Evolutionary conservation across 2,113 vertebrate genomes (phyloP).

Genomic region (Leptobrachium ailaonicum): DNA sequence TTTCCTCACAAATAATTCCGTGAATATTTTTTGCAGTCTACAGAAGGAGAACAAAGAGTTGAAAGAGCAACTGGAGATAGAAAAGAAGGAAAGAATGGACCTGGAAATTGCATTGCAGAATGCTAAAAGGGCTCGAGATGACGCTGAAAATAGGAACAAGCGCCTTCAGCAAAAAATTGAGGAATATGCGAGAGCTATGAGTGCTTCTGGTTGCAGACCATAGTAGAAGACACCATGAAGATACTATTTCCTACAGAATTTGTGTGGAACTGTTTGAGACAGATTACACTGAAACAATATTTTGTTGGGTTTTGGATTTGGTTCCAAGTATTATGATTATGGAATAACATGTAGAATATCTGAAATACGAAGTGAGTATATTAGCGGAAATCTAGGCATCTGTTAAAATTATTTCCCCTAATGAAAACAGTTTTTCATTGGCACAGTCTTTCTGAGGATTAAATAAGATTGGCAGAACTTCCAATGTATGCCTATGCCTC

Average conservation of each 20-base stretch:
- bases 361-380: too few relatives aligned
- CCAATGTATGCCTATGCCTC: too few relatives aligned
- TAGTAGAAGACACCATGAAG: slow-evolving; percentile 40
- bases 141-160: slow-evolving; percentile 73
- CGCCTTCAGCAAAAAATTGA: slow-evolving; percentile 76
- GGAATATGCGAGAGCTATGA: slow-evolving; percentile 55
- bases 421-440: too few relatives aligned
- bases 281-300: too few relatives aligned
- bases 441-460: too few relatives aligned
- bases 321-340: too few relatives aligned
- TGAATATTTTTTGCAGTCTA: slow-evolving; percentile 66
- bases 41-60: slow-evolving; percentile 84
- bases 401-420: too few relatives aligned
- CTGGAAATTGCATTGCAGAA: slow-evolving; percentile 75
- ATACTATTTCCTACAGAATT: not conserved
- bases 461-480: too few relatives aligned
- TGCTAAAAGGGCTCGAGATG: slow-evolving; percentile 64
- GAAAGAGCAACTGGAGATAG: slow-evolving; percentile 72
- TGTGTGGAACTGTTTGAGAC: not conserved
- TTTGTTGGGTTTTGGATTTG: too few relatives aligned
- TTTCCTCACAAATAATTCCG: too few relatives aligned
- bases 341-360: too few relatives aligned
- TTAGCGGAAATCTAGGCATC: too few relatives aligned
- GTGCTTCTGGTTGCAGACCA: slow-evolving; percentile 32
- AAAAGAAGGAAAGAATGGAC: slow-evolving; percentile 65